phyloP scores from a whole-genome alignment of 2,888 invertebrate species.

The Cacoxenus indagator region DNA sequence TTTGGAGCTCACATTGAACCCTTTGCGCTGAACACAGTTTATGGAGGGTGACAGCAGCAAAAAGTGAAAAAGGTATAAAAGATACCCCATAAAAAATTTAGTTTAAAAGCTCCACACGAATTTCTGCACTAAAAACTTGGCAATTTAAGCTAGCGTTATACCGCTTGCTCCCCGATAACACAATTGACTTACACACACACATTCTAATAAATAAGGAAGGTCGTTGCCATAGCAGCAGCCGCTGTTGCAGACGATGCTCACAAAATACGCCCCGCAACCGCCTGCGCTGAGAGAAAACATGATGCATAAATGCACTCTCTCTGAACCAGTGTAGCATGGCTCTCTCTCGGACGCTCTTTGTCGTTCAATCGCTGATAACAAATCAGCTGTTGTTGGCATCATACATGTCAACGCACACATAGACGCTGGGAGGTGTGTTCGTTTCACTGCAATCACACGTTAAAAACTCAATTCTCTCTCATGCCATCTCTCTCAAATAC shows the following conservation, averaged over 20 bases:
- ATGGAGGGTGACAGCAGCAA: no score
- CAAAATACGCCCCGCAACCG: conserved; percentile 24
- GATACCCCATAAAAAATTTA: conserved; percentile 39
- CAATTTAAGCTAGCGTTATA: conserved; percentile 51
- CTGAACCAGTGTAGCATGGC: neutral
- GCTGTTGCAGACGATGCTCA: conserved; percentile 41
- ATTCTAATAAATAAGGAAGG: conserved; percentile 65
- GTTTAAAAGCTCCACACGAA: conserved; percentile 56
- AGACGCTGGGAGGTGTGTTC: conserved; percentile 11
- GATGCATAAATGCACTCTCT: conserved; percentile 28
- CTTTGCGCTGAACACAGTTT: no score
- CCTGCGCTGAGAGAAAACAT: conserved; percentile 1
- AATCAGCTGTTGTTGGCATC: conserved; percentile 41
- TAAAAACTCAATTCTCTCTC: neutral
- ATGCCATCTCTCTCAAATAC: neutral
- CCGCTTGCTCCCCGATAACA: conserved; percentile 13
- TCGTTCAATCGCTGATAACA: conserved; percentile 23
- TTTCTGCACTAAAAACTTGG: conserved; percentile 60
- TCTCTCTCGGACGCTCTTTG: neutral
- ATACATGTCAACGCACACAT: conserved; percentile 9
- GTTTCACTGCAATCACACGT: neutral
- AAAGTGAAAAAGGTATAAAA: conserved; percentile 37
- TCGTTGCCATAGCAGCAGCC: conserved; percentile 66
- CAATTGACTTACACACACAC: conserved; percentile 37
- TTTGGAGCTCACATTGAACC: no score